Percentiles rank a stretch among this genome's conserved stretches.
phyloP scores from a whole-genome alignment of 2,113 vertebrate species.

The Lipophrys pholis region DNA sequence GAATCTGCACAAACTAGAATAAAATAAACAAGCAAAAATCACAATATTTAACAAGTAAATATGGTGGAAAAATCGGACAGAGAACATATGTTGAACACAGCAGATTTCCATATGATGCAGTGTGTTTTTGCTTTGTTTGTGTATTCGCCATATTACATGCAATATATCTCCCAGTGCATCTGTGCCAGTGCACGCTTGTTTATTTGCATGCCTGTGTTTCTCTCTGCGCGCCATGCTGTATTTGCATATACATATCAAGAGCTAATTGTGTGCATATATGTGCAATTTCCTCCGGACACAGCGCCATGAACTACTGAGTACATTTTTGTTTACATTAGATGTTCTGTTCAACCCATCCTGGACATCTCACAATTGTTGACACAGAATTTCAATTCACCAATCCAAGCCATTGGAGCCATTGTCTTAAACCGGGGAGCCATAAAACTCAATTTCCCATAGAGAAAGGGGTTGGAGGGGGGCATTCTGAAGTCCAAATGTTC shows the following conservation, averaged over 20 bases:
- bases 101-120: not conserved
- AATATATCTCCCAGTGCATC: constrained; percentile 36
- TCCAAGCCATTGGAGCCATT: constrained; percentile 40
- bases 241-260: constrained; percentile 4
- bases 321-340: constrained; percentile 24
- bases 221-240: not conserved
- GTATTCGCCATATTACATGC: constrained; percentile 7
- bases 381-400: too few species aligned
- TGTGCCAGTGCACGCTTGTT: constrained; percentile 33
- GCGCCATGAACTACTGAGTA: constrained; percentile 7
- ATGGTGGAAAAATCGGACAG: not conserved
- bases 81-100: constrained; percentile 17
- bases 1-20: not conserved
- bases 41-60: not conserved
- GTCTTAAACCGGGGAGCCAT: constrained; percentile 61
- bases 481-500: constrained; percentile 80
- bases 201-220: constrained; percentile 36
- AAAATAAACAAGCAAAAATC: too few species aligned
- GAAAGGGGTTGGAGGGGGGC: constrained; percentile 26
- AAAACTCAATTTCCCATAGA: constrained; percentile 78
- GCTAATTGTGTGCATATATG: not conserved
- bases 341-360: constrained; percentile 25
- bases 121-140: constrained; percentile 20
- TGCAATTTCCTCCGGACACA: not conserved
- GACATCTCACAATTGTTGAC: not conserved